A percentile compares a stretch with the other conserved stretches of the same genome.
Conservation (phyloP, 2,113 vertebrate species). For the Elephantulus edwardii region DNA sequence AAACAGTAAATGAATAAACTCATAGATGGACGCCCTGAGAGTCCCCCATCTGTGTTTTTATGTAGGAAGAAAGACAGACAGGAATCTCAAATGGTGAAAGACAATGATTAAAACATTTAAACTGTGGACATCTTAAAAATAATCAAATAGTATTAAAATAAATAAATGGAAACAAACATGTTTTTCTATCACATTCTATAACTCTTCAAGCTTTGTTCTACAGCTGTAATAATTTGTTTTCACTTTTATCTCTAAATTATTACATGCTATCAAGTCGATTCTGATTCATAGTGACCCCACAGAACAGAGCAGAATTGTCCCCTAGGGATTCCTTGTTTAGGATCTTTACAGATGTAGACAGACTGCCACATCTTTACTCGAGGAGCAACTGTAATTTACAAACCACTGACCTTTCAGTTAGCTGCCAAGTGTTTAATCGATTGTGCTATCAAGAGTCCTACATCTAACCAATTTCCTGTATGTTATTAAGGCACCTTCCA, state of each 20-base stretch:
- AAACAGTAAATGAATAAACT: background rate
- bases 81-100: background rate
- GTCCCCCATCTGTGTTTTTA: accelerated
- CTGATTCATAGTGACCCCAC: background rate
- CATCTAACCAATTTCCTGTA: background rate
- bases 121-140: background rate
- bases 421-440: background rate
- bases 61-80: background rate
- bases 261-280: background rate
- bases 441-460: background rate
- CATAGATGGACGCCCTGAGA: background rate
- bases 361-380: background rate
- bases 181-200: background rate
- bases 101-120: background rate
- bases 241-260: background rate
- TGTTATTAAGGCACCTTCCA: constrained; percentile 4
- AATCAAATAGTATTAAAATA: background rate
- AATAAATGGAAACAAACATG: background rate
- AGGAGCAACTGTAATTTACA: background rate
- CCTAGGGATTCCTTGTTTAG: background rate
- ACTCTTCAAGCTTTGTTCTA: background rate
- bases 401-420: background rate
- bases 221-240: background rate
- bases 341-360: background rate
- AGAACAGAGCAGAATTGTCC: background rate